Base-by-base conservation (phyloP, 2,888 invertebrate species). In the Ceratothoa steindachneri region DNA sequence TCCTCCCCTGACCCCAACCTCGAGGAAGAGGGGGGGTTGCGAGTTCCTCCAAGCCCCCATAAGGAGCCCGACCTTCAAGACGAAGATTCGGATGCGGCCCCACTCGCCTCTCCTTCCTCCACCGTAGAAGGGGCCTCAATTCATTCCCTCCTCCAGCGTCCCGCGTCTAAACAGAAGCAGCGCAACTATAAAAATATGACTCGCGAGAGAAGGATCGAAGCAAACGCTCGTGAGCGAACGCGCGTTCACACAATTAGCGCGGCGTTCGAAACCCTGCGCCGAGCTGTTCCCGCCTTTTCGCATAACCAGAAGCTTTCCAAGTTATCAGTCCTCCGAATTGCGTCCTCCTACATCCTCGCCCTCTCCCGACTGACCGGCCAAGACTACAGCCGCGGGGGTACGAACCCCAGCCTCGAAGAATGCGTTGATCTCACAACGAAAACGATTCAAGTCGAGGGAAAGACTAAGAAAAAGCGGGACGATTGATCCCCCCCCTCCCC, bases 121-220 rank as follows among this genome's bases (percentile, higher is more conserved):
- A 28, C 68, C 53, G 72, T 70, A 28, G 75, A 76, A 12, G 75
- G 71, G 15, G 71, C 69, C 53, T n/a, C n/a, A n/a, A 69, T 73
- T 28, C 72, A 72, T 52, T 27, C 67, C 27, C 75, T 76, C 9
- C 67, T 73, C 41, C 75, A 76, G 28, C 2, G 60, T 24, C 52
- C 52, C 52, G 12, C n/a, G 19, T 31, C 72, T 67, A 82, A 82
- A 22, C 83, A 85, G 72, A 90, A 92, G 80, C 92, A 93, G 82
- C 87, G 93, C 80, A 95, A 95, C 84, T 96, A 96, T 85, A 96
- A 96, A 83, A 96, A 95, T 84, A 95, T 96, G 95, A 96, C 93
- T 0, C 87, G 94, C 24, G 95, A 95, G 83, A 86, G 96, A 81
- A 87, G 96, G 80, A 93, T 96, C 83, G 96, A 97, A 84, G 96